Evolutionary conservation across 1,140 invertebrate genomes (phyloP), one percentile per base, ranked within the genome.

Genomic region (Periplaneta americana): DNA sequence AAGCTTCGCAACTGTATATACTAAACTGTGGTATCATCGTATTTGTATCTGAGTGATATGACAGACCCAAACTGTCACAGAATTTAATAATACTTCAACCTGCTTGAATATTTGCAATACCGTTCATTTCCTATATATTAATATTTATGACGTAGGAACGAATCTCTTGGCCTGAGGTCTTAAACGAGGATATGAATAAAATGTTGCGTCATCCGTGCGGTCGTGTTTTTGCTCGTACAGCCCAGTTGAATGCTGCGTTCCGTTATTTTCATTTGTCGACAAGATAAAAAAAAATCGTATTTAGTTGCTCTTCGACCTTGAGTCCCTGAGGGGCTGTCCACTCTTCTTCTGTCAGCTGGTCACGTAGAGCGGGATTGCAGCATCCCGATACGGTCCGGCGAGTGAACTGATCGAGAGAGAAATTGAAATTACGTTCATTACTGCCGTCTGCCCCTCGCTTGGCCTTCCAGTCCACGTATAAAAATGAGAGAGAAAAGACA

Each of bases 371-470:
- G 13, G n/a, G n/a, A 66, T 13, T 66, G 48, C 48, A 66, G 48
- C 48, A n/a, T 66, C 22, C 48, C 22, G 48, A 66, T 66, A 77
- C 18, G 77, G 35, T 36, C 77, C 77, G 34, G 22, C 77, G 35
- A n/a, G 15, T 28, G n/a, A 48, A 32, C 34, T 34, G 39, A 78
- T 37, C 77, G 77, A 78, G 28, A 78, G 34, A 78, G 77, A 78
- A 78, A 78, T 78, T 78, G 77, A 78, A 78, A 78, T 78, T 78
- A 78, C 35, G 17, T 78, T 78, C 77, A 78, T 78, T 78, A 78
- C 77, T 39, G 22, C 35, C 32, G 28, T 3, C 77, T 11, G 28
- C 77, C 74, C 34, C 28, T 34, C 74, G 13, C 28, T 39, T 17
- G 18, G 9, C 77, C 35, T 31, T 48, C 32, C n/a, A 32, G 28